Base-by-base conservation (phyloP, 2,113 vertebrate genomes). In the Anarrhichthys ocellatus region DNA sequence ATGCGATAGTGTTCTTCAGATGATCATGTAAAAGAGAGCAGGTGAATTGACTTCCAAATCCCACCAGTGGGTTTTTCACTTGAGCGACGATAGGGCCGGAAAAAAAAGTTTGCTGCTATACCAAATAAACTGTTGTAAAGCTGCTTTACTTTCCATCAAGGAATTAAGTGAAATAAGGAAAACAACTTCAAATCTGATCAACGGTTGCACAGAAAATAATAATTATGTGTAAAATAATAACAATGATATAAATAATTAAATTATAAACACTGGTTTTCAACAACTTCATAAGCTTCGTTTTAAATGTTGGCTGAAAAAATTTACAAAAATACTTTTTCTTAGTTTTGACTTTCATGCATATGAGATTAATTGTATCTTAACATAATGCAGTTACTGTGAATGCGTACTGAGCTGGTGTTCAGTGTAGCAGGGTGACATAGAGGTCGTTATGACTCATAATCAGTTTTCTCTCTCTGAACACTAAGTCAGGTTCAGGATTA, bases 401-500 rank as follows among this genome's bases (percentile, higher is more conserved):
- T 5, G 22, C 56, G 14, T 22, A 5, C 0, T 32, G 36, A 64
- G 2, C 32, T 38, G 14, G 17, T 36, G 1, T 32, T 50, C 18
- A 8, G 56, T 20, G 56, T 29, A 50, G 38, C 40, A 17, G 42
- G 29, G 22, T 9, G 46, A 64, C 40, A 29, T 1, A 3, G 22
- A 56, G 22, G 24, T 9, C 13, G 22, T 20, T 46, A 2, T 22
- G 9, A 42, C 52, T 61, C 29, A 52, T 78, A 50, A 72, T 76
- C 78, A 72, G 61, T 73, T 72, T 40, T 50, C 40, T 64, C 56
- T 48, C 36, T 50, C 36, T 56, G 17, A 18, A 24, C 66, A 40
- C 24, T 76, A 24, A 36, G 72, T 27, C 27, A 10, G 38, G 32
- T 42, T 18, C 9, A 70, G 70, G 70, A 82, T 75, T 65, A 65